A percentile compares a stretch with the other conserved stretches of the same genome.
Conservation (phyloP, 2,888 invertebrate species). For the Escarpia spicata region DNA sequence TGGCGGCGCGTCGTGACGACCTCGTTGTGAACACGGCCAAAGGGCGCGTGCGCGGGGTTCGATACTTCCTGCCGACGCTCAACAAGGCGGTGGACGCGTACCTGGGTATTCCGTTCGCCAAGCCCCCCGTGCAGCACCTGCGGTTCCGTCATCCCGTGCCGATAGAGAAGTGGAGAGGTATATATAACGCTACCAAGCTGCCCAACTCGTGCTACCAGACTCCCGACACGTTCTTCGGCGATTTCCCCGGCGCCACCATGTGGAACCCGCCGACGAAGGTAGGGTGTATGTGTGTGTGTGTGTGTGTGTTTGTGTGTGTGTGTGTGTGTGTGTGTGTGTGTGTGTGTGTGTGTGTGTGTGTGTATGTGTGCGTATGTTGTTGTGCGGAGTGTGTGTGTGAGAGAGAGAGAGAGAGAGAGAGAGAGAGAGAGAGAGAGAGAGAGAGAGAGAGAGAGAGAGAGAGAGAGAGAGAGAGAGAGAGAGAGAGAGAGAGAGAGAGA, state of each 20-base stretch:
- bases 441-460: too few relatives aligned
- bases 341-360: too few relatives aligned
- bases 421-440: too few relatives aligned
- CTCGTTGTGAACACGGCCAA: slow-evolving; percentile 34
- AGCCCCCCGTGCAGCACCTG: slow-evolving; percentile 73
- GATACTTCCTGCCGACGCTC: slow-evolving; percentile 37
- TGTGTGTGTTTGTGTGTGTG: too few relatives aligned
- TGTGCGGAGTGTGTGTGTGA: too few relatives aligned
- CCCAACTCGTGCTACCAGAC: slow-evolving; percentile 45
- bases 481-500: too few relatives aligned
- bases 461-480: too few relatives aligned
- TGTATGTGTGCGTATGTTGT: too few relatives aligned
- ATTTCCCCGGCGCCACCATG: slow-evolving; percentile 36
- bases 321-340: too few relatives aligned
- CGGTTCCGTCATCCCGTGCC: slow-evolving; percentile 60
- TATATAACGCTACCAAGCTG: slow-evolving; percentile 76
- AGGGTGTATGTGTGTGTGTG: background rate
- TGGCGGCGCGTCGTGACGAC: slow-evolving; percentile 25
- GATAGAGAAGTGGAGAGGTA: slow-evolving; percentile 60
- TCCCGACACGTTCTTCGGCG: slow-evolving; percentile 40
- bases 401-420: too few relatives aligned
- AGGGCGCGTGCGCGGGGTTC: slow-evolving; percentile 36
- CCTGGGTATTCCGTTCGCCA: slow-evolving; percentile 64
- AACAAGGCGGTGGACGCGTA: slow-evolving; percentile 50
- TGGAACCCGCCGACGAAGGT: slow-evolving; percentile 41